phyloP scores from a whole-genome alignment of 2,113 vertebrate genomes.

The Nothocercus nigrocapillus region DNA sequence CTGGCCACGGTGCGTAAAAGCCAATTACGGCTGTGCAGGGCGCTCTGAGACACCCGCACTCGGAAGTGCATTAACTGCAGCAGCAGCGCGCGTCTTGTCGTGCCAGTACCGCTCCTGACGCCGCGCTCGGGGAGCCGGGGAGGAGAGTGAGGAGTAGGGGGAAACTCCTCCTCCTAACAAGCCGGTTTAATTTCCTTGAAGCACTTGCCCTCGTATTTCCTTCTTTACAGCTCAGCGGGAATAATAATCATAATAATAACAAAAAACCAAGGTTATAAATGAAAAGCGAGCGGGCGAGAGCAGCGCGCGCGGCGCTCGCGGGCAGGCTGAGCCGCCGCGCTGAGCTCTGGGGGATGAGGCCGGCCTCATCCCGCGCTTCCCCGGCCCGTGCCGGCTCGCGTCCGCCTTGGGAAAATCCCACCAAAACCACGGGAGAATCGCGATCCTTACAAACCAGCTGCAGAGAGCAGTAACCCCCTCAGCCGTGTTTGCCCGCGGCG shows the following conservation, averaged over 20 bases:
- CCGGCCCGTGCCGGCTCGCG: not conserved
- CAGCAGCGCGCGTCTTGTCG: constrained; percentile 65
- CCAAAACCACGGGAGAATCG: not conserved
- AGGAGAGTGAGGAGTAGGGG: not conserved
- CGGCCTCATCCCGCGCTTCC: not conserved
- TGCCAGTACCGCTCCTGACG: constrained; percentile 64
- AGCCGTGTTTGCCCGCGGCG: not conserved
- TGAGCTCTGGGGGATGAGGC: not conserved
- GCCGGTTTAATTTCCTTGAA: constrained; percentile 40
- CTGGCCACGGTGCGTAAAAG: constrained; percentile 70
- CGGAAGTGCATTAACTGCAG: constrained; percentile 68
- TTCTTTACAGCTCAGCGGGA: constrained; percentile 39
- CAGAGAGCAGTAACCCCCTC: not conserved
- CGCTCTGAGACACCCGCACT: constrained; percentile 64
- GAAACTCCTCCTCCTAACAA: constrained; percentile 8
- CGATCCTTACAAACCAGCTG: not conserved
- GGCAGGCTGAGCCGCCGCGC: not conserved
- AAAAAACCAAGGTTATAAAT: constrained; percentile 51
- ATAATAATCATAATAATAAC: constrained; percentile 30
- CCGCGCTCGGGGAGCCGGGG: constrained; percentile 42
- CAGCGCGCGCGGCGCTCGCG: not conserved
- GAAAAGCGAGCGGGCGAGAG: not conserved
- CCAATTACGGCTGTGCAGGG: constrained; percentile 68
- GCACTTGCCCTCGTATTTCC: not conserved
- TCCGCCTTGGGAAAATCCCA: not conserved